Base-by-base conservation (phyloP, 2,797 vertebrate genomes). In the Tokudaia tokunoshimensis region DNA sequence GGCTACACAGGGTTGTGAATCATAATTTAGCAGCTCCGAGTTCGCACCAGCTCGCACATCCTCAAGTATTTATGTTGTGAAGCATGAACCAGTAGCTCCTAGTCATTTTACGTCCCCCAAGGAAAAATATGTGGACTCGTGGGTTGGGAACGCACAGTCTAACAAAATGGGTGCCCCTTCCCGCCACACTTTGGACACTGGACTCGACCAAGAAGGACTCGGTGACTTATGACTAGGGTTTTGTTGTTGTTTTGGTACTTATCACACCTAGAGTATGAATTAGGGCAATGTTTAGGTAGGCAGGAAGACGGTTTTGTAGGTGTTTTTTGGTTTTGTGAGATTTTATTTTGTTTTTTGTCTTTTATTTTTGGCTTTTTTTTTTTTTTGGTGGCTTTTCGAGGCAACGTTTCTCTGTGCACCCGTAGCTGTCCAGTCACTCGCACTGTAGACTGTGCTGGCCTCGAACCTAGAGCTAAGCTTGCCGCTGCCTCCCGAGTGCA, bases 151-250 rank as follows among this genome's bases (percentile, higher is more conserved):
- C 89, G 7, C 24, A n/a, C 31, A 75, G 12, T 0, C 3, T 19
- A 75, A 61, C 4, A 6, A 85, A 94, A 41, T 85, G 65, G 4
- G 59, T 90, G 11, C 29, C 72, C 37, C 37, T 3, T 37, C 70
- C n/a, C 70, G 70, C n/a, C 70, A 72, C 70, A 10, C n/a, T 8
- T 5, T 75, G 37, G 37, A 44, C 13, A 85, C 50, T 78, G 41
- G 87, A 55, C 14, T 24, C 5, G 26, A 57, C 78, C 31, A 55
- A 94, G 84, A 55, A 94, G 84, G 89, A 87, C 14, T 57, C 86
- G 22, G n/a, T 47, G 44, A 84, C n/a, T 63, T 44, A 47, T 11
- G 31, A 82, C 29, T 24, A 29, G 63, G 74, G 22, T 72, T n/a
- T n/a, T n/a, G 24, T n/a, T n/a, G 70, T 37, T 59, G 8, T 24